Conservation (phyloP, 2,113 vertebrate species). For the Dolichallabes microphthalmus region DNA sequence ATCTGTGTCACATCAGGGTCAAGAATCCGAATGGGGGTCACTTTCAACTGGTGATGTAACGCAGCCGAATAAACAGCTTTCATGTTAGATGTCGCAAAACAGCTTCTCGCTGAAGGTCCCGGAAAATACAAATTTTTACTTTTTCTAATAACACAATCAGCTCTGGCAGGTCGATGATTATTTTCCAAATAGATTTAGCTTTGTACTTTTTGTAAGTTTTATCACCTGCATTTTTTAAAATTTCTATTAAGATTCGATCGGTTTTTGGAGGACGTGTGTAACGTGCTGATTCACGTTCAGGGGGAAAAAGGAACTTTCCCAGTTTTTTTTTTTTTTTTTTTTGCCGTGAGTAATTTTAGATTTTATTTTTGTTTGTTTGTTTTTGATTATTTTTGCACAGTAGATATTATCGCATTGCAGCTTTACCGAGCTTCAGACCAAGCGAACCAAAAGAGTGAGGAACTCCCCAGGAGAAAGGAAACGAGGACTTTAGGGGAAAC, state of each 20-base stretch:
- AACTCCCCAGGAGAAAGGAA: not conserved
- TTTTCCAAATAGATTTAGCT: not conserved
- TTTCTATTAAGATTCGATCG: constrained; percentile 10
- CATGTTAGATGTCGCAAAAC: not conserved
- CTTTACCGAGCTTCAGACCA: not conserved
- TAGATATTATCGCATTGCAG: not conserved
- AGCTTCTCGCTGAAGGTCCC: not conserved
- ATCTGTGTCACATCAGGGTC: too few relatives aligned
- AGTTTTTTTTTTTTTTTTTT: constrained; percentile 21
- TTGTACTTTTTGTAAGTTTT: constrained; percentile 17
- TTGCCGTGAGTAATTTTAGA: not conserved
- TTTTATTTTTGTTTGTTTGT: too few relatives aligned
- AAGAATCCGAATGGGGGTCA: too few relatives aligned
- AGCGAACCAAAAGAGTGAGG: not conserved
- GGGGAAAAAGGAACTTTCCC: not conserved
- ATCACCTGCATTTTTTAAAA: not conserved
- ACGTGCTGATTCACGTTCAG: constrained; percentile 1
- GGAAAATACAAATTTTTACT: constrained; percentile 22
- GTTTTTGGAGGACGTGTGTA: not conserved
- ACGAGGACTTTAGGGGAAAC: too few relatives aligned
- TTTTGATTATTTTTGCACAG: not conserved
- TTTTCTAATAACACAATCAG: constrained; percentile 34
- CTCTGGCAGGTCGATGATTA: constrained; percentile 2
- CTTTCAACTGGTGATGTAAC: too few relatives aligned
- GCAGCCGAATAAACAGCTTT: too few relatives aligned